Evolutionary conservation across 2,113 vertebrate genomes (phyloP).

Genomic region (Paedocypris sp.): DNA sequence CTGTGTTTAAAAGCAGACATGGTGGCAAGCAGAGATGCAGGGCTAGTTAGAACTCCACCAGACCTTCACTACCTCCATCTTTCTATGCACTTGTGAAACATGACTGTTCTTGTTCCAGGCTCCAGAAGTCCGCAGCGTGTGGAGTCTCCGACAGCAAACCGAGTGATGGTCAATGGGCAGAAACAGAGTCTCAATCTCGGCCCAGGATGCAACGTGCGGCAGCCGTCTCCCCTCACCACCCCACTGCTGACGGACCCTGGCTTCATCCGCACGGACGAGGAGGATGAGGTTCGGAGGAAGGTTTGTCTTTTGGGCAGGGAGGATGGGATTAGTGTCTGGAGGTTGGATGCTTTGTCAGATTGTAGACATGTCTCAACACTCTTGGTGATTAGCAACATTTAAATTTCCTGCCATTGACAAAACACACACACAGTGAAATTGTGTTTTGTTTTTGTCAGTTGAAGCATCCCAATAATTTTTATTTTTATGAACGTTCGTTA

Average conservation of each 20-base stretch:
- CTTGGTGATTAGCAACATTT: not conserved
- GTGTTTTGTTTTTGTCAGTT: no score
- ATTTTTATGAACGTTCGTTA: no score
- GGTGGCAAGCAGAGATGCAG: no score
- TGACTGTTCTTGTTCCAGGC: slow-evolving; percentile 55
- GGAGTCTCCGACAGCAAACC: slow-evolving; percentile 72
- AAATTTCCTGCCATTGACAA: no score
- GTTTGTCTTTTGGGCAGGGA: slow-evolving; percentile 55
- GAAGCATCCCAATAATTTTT: no score
- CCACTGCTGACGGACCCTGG: slow-evolving; percentile 82
- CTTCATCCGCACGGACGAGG: slow-evolving; percentile 79
- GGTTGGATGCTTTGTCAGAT: no score
- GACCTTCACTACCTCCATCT: no score
- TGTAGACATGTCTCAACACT: not conserved
- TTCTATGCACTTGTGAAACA: not conserved
- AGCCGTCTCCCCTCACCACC: slow-evolving; percentile 83
- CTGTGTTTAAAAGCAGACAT: no score
- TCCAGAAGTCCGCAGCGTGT: slow-evolving; percentile 73
- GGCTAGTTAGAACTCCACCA: no score
- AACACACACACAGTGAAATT: no score
- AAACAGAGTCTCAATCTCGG: slow-evolving; percentile 58
- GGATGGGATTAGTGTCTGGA: not conserved
- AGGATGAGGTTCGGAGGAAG: slow-evolving; percentile 89
- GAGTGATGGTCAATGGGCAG: slow-evolving; percentile 52
- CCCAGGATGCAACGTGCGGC: slow-evolving; percentile 71